Evolutionary conservation across 2,113 vertebrate species (phyloP), one percentile per base, ranked within the genome.

Genomic region (Taurulus bubalis): DNA sequence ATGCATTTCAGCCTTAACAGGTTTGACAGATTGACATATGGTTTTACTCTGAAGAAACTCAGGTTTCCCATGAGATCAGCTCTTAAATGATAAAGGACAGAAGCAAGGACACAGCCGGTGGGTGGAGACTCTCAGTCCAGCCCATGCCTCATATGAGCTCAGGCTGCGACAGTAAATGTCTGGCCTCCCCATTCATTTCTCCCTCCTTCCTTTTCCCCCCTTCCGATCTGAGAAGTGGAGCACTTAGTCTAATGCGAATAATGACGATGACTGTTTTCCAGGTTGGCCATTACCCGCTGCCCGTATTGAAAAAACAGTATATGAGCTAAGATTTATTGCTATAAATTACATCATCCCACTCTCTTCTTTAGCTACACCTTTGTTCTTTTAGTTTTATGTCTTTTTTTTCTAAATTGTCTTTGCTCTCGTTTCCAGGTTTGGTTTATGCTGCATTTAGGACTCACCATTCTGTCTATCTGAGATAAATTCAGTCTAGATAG

Each of bases 221-320:
- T 47, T 64, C 75, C 24, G 42, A 78, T 58, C 36, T 58, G 69
- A 85, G 88, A 82, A 89, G 77, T 73, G 68, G 51, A 87, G 87
- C 91, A 90, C 91, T 91, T 93, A 88, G 85, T 87, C 84, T 88
- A 90, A 94, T 90, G 82, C 85, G 73, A 92, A 69, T 89, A 87
- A 90, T 71, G 83, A 79, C 70, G 1, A 73, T 40, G 72, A 83
- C 83, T 87, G 56, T 82, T 82, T 89, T 83, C 71, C 89, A 87
- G 84, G 38, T 68, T 60, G 49, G 73, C 78, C 81, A 67, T 67
- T 63, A 78, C 62, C 81, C 16, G 1, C 63, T 47, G 77, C 62
- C 66, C 34, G 77, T 84, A 53, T 53, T 53, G 47, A 91, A 82
- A 71, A 87, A 87, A 67, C 77, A 70, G 22, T 89, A 87, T 89